A percentile compares a stretch with the other conserved stretches of the same genome.
phyloP scores from a whole-genome alignment of 1,140 invertebrate genomes.

The Drosophila asahinai region DNA sequence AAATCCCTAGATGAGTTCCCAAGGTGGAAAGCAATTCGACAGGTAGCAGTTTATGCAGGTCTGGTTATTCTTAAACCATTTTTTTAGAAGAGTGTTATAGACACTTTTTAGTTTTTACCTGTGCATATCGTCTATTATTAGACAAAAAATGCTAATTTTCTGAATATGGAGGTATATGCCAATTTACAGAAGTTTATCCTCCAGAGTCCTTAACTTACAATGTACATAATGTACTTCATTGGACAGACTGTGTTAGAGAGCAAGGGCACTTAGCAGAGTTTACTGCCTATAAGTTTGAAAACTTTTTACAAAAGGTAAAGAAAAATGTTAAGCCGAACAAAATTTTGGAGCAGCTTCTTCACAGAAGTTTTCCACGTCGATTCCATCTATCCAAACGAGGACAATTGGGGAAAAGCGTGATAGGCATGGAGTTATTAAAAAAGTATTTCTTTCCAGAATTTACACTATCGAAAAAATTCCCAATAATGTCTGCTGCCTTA shows the following conservation, averaged over 20 bases:
- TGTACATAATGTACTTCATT: background rate
- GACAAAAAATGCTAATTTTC: background rate
- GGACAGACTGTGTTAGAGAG: background rate
- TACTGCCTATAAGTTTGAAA: slow-evolving; percentile 1
- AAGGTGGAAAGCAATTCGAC: too few relatives aligned
- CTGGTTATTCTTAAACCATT: background rate
- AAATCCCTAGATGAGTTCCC: too few relatives aligned
- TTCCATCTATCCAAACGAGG: background rate
- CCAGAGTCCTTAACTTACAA: background rate
- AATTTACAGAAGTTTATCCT: background rate
- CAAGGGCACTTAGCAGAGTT: background rate
- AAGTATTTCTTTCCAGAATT: background rate
- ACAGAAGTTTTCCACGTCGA: background rate
- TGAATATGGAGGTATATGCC: background rate
- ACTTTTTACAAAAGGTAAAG: background rate
- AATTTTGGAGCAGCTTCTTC: background rate
- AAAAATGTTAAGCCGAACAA: background rate
- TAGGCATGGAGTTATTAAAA: background rate
- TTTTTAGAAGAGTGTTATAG: background rate
- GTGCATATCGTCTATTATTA: background rate
- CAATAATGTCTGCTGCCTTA: background rate
- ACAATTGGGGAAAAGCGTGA: background rate
- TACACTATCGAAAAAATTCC: background rate
- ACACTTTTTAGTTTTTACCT: background rate
- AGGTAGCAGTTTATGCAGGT: background rate